Evolutionary conservation across 2,888 invertebrate species (phyloP).

Genomic region (Acronicta aceris): DNA sequence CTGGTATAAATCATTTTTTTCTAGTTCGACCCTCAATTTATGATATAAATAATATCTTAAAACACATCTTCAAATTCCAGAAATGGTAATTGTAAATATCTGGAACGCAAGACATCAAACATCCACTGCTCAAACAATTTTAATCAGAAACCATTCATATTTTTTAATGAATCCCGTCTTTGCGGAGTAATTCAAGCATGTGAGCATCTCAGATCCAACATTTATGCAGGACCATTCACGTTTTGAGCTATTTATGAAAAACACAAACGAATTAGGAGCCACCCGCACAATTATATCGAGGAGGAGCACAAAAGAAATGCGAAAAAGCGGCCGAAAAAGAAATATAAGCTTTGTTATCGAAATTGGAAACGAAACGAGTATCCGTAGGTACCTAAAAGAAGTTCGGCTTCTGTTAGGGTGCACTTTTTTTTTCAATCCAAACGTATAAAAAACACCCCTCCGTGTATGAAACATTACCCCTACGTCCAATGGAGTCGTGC

Average conservation of each 20-base stretch:
- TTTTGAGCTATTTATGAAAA: slow-evolving; percentile 70
- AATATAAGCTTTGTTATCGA: slow-evolving; percentile 88
- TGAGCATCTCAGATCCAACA: slow-evolving; percentile 67
- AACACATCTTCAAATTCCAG: slow-evolving; percentile 4
- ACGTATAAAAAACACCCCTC: slow-evolving; percentile 84
- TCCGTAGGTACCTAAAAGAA: slow-evolving; percentile 83
- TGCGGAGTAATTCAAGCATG: slow-evolving; percentile 67
- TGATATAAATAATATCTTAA: slow-evolving; percentile 7
- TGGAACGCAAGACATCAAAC: slow-evolving; percentile 54
- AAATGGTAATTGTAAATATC: slow-evolving; percentile 43
- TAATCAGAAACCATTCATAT: slow-evolving; percentile 66
- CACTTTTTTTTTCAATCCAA: slow-evolving; percentile 80
- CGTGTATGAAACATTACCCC: slow-evolving; percentile 87
- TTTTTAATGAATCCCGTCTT: slow-evolving; percentile 67
- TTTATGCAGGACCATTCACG: slow-evolving; percentile 62
- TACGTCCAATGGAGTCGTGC: slow-evolving; percentile 80
- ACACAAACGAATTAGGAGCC: slow-evolving; percentile 74
- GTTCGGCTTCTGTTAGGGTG: slow-evolving; percentile 78
- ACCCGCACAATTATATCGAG: slow-evolving; percentile 80
- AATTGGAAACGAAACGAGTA: slow-evolving; percentile 86
- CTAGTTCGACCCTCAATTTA: not conserved
- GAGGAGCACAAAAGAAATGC: slow-evolving; percentile 70
- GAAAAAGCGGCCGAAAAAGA: slow-evolving; percentile 68
- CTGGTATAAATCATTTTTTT: too few relatives aligned
- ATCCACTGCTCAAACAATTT: slow-evolving; percentile 54